phyloP scores from a whole-genome alignment of 2,888 invertebrate genomes.

The Macrosiphum euphorbiae region DNA sequence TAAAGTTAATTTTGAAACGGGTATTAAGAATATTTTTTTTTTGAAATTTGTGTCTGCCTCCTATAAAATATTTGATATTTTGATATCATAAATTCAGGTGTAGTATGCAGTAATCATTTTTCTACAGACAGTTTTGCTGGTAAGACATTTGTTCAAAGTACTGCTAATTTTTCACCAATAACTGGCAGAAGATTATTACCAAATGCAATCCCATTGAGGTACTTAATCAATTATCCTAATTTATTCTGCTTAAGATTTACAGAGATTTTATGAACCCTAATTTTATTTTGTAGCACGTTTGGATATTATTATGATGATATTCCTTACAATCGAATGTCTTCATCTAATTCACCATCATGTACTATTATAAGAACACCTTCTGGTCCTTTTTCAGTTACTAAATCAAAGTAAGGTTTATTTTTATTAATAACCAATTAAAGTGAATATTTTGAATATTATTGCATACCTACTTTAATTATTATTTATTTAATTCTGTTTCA shows the following conservation, averaged over 20 bases:
- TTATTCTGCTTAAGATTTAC: neutral
- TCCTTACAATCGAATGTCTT: neutral
- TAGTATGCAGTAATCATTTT: slow-evolving; percentile 6
- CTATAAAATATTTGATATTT: neutral
- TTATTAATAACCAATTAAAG: too few relatives aligned
- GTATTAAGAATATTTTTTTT: neutral
- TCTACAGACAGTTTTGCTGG: neutral
- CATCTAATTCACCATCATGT: neutral
- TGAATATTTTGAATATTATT: too few relatives aligned
- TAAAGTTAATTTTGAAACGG: slow-evolving; percentile 5
- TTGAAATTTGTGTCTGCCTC: neutral
- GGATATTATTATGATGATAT: neutral
- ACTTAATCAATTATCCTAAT: neutral
- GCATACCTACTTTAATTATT: too few relatives aligned
- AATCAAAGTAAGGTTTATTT: too few relatives aligned
- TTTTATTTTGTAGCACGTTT: neutral
- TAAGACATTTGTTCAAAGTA: neutral
- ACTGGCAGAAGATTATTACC: neutral
- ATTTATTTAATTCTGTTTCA: too few relatives aligned
- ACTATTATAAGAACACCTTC: neutral
- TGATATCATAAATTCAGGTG: neutral
- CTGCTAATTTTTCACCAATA: neutral
- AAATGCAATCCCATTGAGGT: neutral
- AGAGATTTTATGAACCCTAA: neutral
- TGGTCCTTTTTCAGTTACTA: neutral